Base-by-base conservation (phyloP, 1,140 invertebrate genomes). In the Helicoverpa armigera region DNA sequence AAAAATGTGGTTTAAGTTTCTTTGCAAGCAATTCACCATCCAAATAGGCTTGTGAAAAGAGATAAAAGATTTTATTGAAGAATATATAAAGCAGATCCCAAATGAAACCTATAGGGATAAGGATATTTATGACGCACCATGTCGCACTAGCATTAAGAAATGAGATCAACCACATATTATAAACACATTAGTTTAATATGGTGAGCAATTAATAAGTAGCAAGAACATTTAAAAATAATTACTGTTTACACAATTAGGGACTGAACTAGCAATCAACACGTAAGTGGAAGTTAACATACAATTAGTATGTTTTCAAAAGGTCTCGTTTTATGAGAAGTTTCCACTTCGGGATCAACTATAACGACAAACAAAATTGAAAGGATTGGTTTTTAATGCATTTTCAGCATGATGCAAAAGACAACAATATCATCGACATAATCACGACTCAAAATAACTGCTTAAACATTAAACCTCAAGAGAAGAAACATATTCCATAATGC, bases 271-370 rank as follows among this genome's bases (percentile, higher is more conserved):
- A 67, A 77, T 77, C 18, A 77, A 77, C 60, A 67, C 61, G 75
- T 88, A 89, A 89, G 85, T 86, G 81, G 83, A 79, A 80, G 74
- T 91, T 91, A 91, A 91, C 86, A 84, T 85, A 88, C 90, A 90
- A 92, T 93, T 91, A 93, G 87, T 89, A 87, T 85, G 69, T 79
- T 89, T 89, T 87, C 90, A 92, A 91, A 87, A 80, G 88, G 75
- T 83, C 82, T 83, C 81, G 87, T 87, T 79, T 87, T 87, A 89
- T 85, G 74, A 85, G 83, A 90, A 92, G 90, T 83, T 91, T 92
- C 89, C 89, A 89, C 83, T 35, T 3, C 35, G 3, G 11, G 14
- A 43, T 7, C n/a, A 65, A 48, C 61, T 63, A 13, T 13, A 35
- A 7, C 61, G 35, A 16, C 14, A 58, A 65, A 65, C 1, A 16